Evolutionary conservation across 2,888 invertebrate genomes (phyloP).

Genomic region (Ochropacha duplaris): DNA sequence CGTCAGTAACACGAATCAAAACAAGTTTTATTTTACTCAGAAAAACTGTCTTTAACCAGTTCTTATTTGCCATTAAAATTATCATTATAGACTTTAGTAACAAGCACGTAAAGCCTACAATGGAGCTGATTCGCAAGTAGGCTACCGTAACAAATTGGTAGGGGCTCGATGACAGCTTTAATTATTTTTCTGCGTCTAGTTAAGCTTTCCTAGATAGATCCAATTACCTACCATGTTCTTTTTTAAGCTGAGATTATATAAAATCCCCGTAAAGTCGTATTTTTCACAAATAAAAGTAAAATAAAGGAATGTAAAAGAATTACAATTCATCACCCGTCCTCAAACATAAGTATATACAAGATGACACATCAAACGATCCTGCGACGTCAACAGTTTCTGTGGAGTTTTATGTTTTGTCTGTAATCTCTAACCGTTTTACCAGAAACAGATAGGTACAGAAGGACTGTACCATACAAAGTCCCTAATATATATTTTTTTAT

Average conservation of each 20-base stretch:
- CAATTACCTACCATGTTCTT: too few species aligned
- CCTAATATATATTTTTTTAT: neutral
- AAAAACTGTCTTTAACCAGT: too few species aligned
- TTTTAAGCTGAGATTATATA: too few species aligned
- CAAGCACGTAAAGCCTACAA: too few species aligned
- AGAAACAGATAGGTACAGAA: neutral
- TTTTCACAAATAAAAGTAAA: neutral
- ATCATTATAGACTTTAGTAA: too few species aligned
- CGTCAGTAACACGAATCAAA: too few species aligned
- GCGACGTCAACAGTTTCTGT: neutral
- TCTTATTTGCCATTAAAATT: too few species aligned
- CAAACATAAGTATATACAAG: neutral
- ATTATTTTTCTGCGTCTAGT: too few species aligned
- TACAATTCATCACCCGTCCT: neutral
- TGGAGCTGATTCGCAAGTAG: too few species aligned
- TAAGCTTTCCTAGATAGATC: too few species aligned
- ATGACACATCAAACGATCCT: neutral
- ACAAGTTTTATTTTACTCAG: too few species aligned
- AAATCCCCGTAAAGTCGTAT: neutral
- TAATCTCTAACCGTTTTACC: neutral
- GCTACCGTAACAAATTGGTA: too few species aligned
- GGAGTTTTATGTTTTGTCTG: neutral
- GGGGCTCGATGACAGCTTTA: neutral
- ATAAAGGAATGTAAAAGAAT: neutral
- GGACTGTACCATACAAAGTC: neutral